Evolutionary conservation across 1,140 invertebrate genomes (phyloP).

Genomic region (Diachasmimorpha longicaudata): DNA sequence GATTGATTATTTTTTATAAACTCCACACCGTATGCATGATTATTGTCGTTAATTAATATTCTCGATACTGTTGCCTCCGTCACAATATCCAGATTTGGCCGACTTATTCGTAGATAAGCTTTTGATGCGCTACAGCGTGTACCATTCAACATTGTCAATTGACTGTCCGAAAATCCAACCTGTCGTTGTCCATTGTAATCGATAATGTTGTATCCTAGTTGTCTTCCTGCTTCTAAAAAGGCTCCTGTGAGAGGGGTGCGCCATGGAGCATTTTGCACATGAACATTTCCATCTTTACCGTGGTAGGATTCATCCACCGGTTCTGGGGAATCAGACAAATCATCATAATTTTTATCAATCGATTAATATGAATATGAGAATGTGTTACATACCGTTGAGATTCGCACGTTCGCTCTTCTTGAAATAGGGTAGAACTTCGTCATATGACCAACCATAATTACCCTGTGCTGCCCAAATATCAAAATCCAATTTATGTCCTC

Average conservation of each 20-base stretch:
- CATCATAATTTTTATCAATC: conserved; percentile 37
- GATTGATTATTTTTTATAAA: conserved; percentile 62
- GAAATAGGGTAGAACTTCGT: conserved; percentile 69
- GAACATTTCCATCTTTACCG: conserved; percentile 54
- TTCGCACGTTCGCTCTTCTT: conserved; percentile 66
- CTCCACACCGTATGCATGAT: conserved; percentile 60
- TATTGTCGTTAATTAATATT: conserved; percentile 65
- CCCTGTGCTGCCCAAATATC: conserved; percentile 73
- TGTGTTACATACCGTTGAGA: conserved; percentile 46
- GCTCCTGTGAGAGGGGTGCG: conserved; percentile 52
- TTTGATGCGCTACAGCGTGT: conserved; percentile 69
- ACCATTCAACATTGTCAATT: conserved; percentile 71
- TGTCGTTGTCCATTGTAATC: conserved; percentile 65
- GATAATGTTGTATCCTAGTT: conserved; percentile 62
- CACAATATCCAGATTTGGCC: conserved; percentile 73
- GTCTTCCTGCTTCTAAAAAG: conserved; percentile 67
- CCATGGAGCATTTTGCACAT: conserved; percentile 56
- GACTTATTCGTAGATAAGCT: conserved; percentile 67
- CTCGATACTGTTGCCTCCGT: conserved; percentile 69
- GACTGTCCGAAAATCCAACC: conserved; percentile 69
- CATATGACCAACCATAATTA: conserved; percentile 72
- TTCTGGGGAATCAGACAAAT: conserved; percentile 40
- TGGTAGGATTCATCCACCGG: conserved; percentile 60
- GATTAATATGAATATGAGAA: conserved; percentile 64
- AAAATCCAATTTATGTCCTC: conserved; percentile 77